Percentiles rank a stretch among this genome's conserved stretches.
Conservation (phyloP, 2,113 vertebrate species). For the Macrotis lagotis region DNA sequence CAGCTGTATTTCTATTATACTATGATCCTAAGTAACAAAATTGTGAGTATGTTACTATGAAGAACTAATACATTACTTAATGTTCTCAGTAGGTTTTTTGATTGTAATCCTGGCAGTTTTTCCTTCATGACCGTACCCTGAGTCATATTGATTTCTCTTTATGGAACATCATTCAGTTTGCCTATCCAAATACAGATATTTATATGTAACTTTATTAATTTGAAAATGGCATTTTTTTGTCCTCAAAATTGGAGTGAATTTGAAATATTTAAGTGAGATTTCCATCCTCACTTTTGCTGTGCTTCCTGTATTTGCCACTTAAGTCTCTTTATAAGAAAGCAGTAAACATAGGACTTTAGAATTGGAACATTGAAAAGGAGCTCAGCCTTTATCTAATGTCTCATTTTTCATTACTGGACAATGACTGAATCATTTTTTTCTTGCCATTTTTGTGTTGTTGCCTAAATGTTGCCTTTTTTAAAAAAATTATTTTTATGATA, state of each 20-base stretch:
- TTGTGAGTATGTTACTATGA: not conserved
- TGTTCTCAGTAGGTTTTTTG: not conserved
- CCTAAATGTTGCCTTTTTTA: not conserved
- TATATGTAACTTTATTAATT: not conserved
- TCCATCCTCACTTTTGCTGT: not conserved
- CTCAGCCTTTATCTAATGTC: not conserved
- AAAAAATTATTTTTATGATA: not conserved
- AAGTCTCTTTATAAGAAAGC: not conserved
- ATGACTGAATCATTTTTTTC: not conserved
- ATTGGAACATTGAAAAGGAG: not conserved
- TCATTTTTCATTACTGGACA: not conserved
- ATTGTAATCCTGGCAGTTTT: constrained; percentile 14
- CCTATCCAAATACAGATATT: not conserved
- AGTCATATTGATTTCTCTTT: not conserved
- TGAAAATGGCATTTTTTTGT: constrained; percentile 30
- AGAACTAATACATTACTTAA: not conserved
- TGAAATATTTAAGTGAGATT: constrained; percentile 7
- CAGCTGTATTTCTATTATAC: not conserved
- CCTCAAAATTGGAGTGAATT: not conserved
- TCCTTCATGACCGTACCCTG: not conserved
- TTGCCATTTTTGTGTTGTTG: constrained; percentile 25
- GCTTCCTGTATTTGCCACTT: not conserved
- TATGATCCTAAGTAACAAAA: not conserved
- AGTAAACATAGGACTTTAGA: not conserved
- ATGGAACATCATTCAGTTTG: not conserved